Conservation (phyloP, 2,888 invertebrate genomes). For the Pecten maximus region DNA sequence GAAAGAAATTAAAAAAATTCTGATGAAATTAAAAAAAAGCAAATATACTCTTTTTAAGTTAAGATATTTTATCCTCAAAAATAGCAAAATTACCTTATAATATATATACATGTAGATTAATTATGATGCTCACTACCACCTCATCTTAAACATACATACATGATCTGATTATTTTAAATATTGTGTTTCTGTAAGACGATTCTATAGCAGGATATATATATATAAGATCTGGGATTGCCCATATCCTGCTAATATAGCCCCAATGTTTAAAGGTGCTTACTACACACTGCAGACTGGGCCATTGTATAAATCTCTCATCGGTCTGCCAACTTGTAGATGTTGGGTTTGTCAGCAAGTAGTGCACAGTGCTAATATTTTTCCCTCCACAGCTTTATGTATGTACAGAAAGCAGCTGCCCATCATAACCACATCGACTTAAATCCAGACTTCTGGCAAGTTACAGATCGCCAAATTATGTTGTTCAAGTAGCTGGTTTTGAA, state of each 20-base stretch:
- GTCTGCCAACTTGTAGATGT: conserved; percentile 7
- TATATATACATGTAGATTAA: no score
- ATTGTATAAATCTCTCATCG: not conserved
- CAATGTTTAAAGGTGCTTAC: not conserved
- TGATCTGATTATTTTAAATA: no score
- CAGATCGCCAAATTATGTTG: not conserved
- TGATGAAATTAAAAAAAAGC: no score
- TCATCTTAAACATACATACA: no score
- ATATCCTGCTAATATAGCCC: not conserved
- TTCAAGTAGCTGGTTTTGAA: not conserved
- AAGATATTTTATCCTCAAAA: no score
- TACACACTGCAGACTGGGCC: not conserved
- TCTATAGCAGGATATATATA: no score
- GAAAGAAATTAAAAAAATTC: no score
- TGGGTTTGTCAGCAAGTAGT: not conserved
- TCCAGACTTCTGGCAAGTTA: conserved; percentile 19
- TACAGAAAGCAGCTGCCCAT: not conserved
- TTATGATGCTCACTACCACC: no score
- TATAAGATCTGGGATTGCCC: no score
- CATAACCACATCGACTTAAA: not conserved
- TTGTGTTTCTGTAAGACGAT: no score
- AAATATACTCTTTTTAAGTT: no score
- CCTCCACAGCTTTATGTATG: not conserved
- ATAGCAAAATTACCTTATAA: no score
- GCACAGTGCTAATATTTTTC: conserved; percentile 14